Evolutionary conservation across 2,797 vertebrate species (phyloP).

Genomic region (Lacerta agilis): DNA sequence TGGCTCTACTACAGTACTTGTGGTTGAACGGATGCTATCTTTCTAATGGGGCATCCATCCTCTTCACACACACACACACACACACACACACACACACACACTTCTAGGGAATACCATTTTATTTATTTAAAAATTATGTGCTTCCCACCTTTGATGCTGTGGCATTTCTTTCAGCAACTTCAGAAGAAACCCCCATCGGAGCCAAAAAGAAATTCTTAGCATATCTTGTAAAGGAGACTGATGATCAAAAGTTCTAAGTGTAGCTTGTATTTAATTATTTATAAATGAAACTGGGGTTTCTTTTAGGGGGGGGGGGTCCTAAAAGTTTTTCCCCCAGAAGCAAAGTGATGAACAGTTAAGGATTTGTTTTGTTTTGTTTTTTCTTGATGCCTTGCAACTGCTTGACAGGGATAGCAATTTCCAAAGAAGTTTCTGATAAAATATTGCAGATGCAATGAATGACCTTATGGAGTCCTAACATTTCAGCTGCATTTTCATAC

Average conservation of each 20-base stretch:
- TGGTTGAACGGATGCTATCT: no score
- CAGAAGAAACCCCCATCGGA: neutral
- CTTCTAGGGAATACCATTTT: neutral
- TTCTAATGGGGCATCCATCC: no score
- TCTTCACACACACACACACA: no score
- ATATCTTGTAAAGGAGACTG: neutral
- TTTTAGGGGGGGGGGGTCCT: no score
- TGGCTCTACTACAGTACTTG: no score
- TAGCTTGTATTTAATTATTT: neutral
- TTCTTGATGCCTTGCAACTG: conserved; percentile 9
- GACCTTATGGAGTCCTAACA: conserved; percentile 57
- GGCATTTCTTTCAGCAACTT: neutral
- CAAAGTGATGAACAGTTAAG: neutral
- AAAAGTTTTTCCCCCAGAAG: neutral
- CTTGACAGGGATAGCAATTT: conserved; percentile 15
- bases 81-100: no score
- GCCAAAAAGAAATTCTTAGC: neutral
- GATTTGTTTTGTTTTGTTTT: neutral
- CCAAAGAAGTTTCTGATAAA: conserved; percentile 25
- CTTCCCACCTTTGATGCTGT: neutral
- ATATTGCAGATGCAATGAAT: conserved; percentile 57
- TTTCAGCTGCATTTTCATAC: conserved; percentile 69
- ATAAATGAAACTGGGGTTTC: neutral
- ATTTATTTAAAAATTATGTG: no score
- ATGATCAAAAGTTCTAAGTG: neutral